Evolutionary conservation across 1,140 invertebrate genomes (phyloP), one percentile per base, ranked within the genome.

Genomic region (Euwallacea similis): DNA sequence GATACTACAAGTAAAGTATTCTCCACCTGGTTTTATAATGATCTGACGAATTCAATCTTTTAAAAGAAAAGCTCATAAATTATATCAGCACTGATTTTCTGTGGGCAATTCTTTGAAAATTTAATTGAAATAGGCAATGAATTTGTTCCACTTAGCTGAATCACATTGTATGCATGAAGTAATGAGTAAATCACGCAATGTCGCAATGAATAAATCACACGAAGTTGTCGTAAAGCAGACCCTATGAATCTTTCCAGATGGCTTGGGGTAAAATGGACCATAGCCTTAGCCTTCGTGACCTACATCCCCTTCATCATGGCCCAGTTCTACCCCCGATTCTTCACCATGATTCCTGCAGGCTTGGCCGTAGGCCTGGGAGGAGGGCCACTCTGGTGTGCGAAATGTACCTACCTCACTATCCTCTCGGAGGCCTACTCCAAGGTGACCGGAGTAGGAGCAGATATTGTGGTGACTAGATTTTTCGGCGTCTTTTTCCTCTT

Each of bases 401-500:
- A 96, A 81, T 95, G 93, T 78, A 93, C 91, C 10, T 97, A 96
- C 77, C 82, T 97, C 0, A 93, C 92, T 0, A 88, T 95, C 69
- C 87, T 89, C 0, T 88, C 91, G 0, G 89, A 92, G 72, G 87
- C 90, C 7, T 91, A 91, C 68, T 83, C 88, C 0, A 85, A 87
- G 67, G 73, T 91, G n/a, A 89, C 88, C 0, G 88, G 88, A 0
- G 82, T 90, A 3, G 78, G 85, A 2, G 82, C 86, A 0, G 91
- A 94, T 54, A 85, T 90, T 0, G 83, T 94, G 33, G 90, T 95
- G 41, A 90, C 92, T 3, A 83, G 91, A 73, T 95, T 96, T 82
- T 96, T 96, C 79, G 94, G 94, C 0, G 84, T 95, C 2, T 97
- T 97, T 83, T 96, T 96, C 84, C 92, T 95, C 89, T 90, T 96